Evolutionary conservation across 2,797 vertebrate species (phyloP), one percentile per base, ranked within the genome.

Genomic region (Sebastes diploproa): DNA sequence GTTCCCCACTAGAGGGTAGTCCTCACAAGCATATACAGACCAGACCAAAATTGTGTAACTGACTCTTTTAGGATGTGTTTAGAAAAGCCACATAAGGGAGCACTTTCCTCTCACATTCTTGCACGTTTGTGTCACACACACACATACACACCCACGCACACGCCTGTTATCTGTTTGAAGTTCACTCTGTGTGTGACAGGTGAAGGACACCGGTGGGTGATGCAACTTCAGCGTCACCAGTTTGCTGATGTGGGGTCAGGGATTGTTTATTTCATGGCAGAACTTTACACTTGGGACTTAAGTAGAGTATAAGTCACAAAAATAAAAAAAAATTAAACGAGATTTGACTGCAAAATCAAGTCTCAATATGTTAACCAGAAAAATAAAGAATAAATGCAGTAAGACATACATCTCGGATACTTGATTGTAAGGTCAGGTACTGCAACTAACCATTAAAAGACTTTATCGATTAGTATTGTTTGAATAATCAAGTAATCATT

Each of bases 1-100:
- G 22, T 87, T 70, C 55, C n/a, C 93, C 93, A 92, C 90, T 91
- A 94, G 94, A 92, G 89, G 92, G 93, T 76, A 80, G 85, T 87
- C 79, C 61, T 85, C 18, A 4, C 88, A 72, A 82, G 86, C 29
- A 68, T 29, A 81, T 62, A 54, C 55, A 34, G 5, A 34, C 12
- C 14, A 23, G 18, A 6, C 30, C 9, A 54, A 32, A 65, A 36
- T 7, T 62, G 38, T 55, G 34, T 52, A 69, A 64, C 61, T 79
- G 38, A 23, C 55, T 69, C 11, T 58, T 62, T 56, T 12, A 74
- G 52, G 34, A 50, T 77, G 25, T 79, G 6, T 86, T 83, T 25
- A 86, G 20, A 69, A 22, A 67, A 50, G 56, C 42, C 27, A 76
- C 83, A 92, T 71, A 60, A 85, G 83, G 86, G 60, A 88, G 4